phyloP scores from a whole-genome alignment of 2,888 invertebrate species.

The Lasioglossum oenotherae region DNA sequence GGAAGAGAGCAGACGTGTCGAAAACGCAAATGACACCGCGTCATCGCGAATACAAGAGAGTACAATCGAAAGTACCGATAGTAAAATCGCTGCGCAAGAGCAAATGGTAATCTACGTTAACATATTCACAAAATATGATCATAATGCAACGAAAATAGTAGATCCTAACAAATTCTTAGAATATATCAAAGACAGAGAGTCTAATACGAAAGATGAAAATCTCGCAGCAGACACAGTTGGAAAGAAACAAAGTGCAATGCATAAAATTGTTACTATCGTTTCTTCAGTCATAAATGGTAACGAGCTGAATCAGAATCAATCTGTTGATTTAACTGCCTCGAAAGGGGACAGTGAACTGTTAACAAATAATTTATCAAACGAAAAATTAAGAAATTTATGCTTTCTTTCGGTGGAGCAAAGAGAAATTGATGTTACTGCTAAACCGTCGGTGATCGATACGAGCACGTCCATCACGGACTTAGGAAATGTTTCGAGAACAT shows the following conservation, averaged over 20 bases:
- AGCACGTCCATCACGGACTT: constrained; percentile 77
- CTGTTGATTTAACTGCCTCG: neutral
- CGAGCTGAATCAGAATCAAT: constrained; percentile 27
- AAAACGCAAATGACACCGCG: neutral
- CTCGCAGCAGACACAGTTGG: neutral
- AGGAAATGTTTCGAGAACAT: constrained; percentile 16
- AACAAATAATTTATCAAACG: constrained; percentile 23
- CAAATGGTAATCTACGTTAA: constrained; percentile 74
- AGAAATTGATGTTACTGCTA: constrained; percentile 75
- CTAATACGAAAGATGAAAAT: neutral
- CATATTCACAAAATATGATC: constrained; percentile 70
- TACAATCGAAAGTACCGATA: constrained; percentile 1
- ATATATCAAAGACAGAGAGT: constrained; percentile 65
- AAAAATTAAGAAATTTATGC: constrained; percentile 52
- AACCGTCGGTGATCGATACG: constrained; percentile 75
- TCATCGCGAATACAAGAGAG: neutral
- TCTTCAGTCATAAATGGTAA: constrained; percentile 63
- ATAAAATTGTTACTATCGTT: constrained; percentile 68
- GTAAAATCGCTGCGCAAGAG: constrained; percentile 44
- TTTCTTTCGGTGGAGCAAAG: constrained; percentile 65
- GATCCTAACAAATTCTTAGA: constrained; percentile 73
- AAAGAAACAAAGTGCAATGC: constrained; percentile 35
- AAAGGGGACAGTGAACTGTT: constrained; percentile 21
- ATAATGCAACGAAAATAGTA: constrained; percentile 64
- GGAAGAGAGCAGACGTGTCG: neutral